Evolutionary conservation across 2,888 invertebrate genomes (phyloP).

Genomic region (Hirtodrosophila duncani): DNA sequence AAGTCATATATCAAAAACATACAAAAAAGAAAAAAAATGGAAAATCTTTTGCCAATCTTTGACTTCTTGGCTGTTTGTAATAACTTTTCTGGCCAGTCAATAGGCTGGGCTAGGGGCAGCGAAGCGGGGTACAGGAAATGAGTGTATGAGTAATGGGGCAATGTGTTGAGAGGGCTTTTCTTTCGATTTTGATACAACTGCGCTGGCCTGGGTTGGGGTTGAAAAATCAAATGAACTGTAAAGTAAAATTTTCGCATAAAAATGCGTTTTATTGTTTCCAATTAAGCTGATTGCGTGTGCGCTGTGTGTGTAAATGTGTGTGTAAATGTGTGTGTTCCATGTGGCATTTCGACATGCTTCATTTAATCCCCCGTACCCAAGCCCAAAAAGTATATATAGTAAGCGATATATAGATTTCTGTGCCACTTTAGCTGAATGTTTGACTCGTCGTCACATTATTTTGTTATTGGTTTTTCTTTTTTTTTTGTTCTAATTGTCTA

Average conservation of each 20-base stretch:
- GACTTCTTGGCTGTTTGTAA: constrained; percentile 14
- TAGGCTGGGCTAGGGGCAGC: neutral
- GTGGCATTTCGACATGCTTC: constrained; percentile 41
- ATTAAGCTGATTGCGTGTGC: constrained; percentile 63
- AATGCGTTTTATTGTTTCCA: constrained; percentile 69
- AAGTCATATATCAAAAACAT: constrained; percentile 61
- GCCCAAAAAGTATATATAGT: neutral
- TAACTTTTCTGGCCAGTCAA: constrained; percentile 25
- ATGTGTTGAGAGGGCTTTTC: constrained; percentile 26
- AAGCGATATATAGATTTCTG: constrained; percentile 35
- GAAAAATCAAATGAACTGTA: constrained; percentile 59
- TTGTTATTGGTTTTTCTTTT: neutral
- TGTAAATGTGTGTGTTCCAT: neutral
- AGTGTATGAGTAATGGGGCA: constrained; percentile 41
- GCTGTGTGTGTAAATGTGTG: constrained; percentile 1
- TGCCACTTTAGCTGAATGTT: constrained; percentile 59
- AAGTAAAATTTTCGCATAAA: constrained; percentile 62
- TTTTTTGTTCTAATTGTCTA: constrained; percentile 41
- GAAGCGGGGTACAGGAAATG: constrained; percentile 4
- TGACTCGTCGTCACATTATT: constrained; percentile 40
- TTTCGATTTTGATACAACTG: too few relatives aligned
- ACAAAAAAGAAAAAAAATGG: constrained; percentile 32
- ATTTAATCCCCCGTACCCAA: constrained; percentile 52
- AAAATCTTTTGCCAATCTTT: constrained; percentile 37
- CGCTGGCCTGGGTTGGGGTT: constrained; percentile 9